A percentile compares a stretch with the other conserved stretches of the same genome.
Conservation (phyloP, 2,888 invertebrate genomes). For the Leucoptera coffeella region DNA sequence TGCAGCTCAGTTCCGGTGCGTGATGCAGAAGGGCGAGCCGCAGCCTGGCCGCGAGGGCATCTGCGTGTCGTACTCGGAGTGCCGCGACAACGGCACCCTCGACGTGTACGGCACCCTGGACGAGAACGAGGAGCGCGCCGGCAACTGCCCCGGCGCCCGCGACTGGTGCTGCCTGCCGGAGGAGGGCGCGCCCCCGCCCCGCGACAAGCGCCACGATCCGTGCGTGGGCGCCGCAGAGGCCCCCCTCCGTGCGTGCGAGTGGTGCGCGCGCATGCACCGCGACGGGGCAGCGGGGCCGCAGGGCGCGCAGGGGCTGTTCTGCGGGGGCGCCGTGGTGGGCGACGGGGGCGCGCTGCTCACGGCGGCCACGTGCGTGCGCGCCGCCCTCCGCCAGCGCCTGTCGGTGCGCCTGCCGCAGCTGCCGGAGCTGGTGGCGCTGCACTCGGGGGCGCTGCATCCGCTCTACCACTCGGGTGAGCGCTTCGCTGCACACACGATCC, state of each 20-base stretch:
- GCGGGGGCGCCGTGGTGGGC: conserved; percentile 1
- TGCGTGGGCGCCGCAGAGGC: not conserved
- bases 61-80: conserved; percentile 3
- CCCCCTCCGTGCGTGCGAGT: not conserved
- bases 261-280: not conserved
- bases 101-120: conserved; percentile 2
- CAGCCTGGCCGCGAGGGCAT: not conserved
- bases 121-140: conserved; percentile 2
- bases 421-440: conserved; percentile 1
- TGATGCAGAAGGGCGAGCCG: not conserved
- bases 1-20: not conserved
- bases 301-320: not conserved
- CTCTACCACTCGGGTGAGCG: conserved; percentile 1
- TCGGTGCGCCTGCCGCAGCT: not conserved
- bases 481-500: not conserved
- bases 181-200: not conserved
- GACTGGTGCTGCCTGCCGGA: conserved; percentile 2
- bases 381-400: not conserved
- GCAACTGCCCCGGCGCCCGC: conserved; percentile 1
- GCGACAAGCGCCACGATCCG: too few species aligned
- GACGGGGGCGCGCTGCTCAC: conserved; percentile 2
- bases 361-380: conserved; percentile 1
- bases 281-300: not conserved
- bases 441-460: not conserved
- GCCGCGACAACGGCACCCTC: conserved; percentile 1